A percentile compares a stretch with the other conserved stretches of the same genome.
Conservation (phyloP, 1,140 invertebrate genomes). For the Stegodyphus dumicola region DNA sequence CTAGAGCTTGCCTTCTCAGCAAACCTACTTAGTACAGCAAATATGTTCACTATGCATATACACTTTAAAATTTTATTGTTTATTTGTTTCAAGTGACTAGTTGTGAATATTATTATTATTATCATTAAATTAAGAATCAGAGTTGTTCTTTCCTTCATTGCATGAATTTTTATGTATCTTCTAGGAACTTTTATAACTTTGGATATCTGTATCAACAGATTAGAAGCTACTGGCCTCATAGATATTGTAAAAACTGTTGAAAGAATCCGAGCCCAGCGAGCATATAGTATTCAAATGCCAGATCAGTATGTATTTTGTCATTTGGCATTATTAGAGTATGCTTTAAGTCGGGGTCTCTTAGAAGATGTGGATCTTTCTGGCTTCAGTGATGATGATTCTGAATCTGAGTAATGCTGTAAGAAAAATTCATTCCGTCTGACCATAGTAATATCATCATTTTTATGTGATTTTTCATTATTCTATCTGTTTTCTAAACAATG, state of each 20-base stretch:
- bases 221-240: constrained; percentile 88
- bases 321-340: constrained; percentile 93
- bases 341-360: constrained; percentile 68
- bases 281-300: constrained; percentile 97
- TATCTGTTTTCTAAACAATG: neutral
- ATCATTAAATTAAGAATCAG: too few relatives aligned
- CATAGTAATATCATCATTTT: neutral
- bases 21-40: too few relatives aligned
- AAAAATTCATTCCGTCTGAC: neutral
- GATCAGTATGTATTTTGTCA: constrained; percentile 99
- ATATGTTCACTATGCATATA: too few relatives aligned
- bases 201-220: constrained; percentile 91
- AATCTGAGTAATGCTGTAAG: constrained; percentile 46
- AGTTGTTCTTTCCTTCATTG: too few relatives aligned
- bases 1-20: neutral
- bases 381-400: constrained; percentile 65
- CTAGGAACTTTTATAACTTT: constrained; percentile 95
- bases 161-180: neutral
- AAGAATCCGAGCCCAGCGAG: constrained; percentile 90
- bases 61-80: too few relatives aligned
- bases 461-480: neutral
- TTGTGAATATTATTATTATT: too few relatives aligned
- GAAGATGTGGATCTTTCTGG: constrained; percentile 66
- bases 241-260: constrained; percentile 94
- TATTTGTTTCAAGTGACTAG: too few relatives aligned